Conservation (phyloP, 2,888 invertebrate species). For the Peribatodes rhomboidaria region DNA sequence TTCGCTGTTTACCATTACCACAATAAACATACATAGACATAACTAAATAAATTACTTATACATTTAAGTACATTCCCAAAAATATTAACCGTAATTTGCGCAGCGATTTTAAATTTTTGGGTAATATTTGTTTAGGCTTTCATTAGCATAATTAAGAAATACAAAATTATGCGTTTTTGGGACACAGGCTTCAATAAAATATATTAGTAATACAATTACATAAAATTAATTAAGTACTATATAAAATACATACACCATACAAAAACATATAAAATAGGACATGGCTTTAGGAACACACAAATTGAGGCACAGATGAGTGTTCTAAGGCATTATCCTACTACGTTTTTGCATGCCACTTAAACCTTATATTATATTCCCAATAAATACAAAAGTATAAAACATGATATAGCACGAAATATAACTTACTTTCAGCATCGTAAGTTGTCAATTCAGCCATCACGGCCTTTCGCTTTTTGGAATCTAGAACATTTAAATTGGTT, state of each 20-base stretch:
- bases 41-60: background rate
- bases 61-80: too few relatives aligned
- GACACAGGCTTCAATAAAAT: background rate
- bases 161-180: background rate
- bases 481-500: constrained; percentile 43
- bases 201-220: background rate
- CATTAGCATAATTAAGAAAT: background rate
- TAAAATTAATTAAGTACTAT: too few relatives aligned
- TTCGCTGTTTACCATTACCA: constrained; percentile 3
- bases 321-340: too few relatives aligned
- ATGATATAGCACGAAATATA: constrained; percentile 31
- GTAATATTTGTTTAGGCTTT: background rate
- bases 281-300: too few relatives aligned
- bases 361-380: background rate
- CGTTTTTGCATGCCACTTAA: background rate
- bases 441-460: constrained; percentile 55
- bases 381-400: background rate
- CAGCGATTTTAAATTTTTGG: too few relatives aligned
- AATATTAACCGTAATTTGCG: too few relatives aligned
- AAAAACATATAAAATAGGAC: too few relatives aligned
- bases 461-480: constrained; percentile 63
- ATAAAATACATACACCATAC: too few relatives aligned
- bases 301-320: too few relatives aligned
- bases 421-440: constrained; percentile 76
- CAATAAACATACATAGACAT: constrained; percentile 14